Evolutionary conservation across 2,888 invertebrate genomes (phyloP).

Genomic region (Polydrusus pterygomalis): DNA sequence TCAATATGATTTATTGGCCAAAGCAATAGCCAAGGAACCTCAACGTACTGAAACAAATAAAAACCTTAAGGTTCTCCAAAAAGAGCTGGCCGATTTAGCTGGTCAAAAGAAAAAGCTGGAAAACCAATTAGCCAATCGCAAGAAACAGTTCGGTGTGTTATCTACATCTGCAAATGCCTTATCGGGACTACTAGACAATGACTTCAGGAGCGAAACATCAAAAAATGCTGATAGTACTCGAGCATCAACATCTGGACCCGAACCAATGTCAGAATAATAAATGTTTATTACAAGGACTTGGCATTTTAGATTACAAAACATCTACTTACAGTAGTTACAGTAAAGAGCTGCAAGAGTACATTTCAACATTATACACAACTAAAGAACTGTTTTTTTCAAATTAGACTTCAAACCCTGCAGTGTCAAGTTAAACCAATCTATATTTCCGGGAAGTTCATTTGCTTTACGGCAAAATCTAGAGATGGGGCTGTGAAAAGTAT

Average conservation of each 20-base stretch:
- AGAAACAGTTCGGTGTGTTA: conserved; percentile 92
- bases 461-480: no score
- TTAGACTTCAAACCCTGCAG: no score
- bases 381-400: no score
- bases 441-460: no score
- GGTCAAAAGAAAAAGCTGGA: conserved; percentile 83
- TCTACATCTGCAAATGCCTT: conserved; percentile 91
- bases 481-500: no score
- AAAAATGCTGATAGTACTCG: conserved; percentile 36
- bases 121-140: conserved; percentile 85
- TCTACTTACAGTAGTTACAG: no score
- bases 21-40: conserved; percentile 92
- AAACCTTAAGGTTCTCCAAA: conserved; percentile 80
- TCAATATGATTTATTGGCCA: conserved; percentile 95
- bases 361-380: no score
- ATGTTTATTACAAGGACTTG: no score
- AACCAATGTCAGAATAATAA: conserved; percentile 68
- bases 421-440: no score
- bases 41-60: conserved; percentile 88
- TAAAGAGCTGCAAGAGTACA: no score
- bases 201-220: conserved; percentile 68
- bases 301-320: no score
- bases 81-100: conserved; percentile 82
- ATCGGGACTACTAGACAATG: conserved; percentile 80
- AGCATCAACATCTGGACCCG: conserved; percentile 68